Evolutionary conservation across 2,113 vertebrate genomes (phyloP), one percentile per base, ranked within the genome.

Genomic region (Zingel zingel): DNA sequence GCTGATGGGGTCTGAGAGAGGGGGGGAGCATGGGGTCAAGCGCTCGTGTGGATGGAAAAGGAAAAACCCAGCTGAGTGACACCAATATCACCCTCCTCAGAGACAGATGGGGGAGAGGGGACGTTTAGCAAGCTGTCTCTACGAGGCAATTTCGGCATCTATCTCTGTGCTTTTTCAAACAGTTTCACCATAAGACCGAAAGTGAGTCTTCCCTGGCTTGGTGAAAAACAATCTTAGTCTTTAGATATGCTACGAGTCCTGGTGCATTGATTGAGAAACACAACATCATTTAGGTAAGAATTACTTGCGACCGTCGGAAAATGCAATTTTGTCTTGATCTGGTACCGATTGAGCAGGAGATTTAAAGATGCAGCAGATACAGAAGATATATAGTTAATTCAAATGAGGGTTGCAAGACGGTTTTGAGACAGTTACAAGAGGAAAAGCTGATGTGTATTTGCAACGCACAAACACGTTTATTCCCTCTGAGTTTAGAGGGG

Each of bases 21-120:
- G 69, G 82, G 61, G 61, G 78, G 82, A 78, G 88, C 74, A 85
- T 16, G 54, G 83, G 85, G 91, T 92, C 89, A 91, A 86, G 70
- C 4, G 39, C 64, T 86, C 27, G 73, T 64, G 71, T 19, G 61
- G 68, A 78, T 63, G 70, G 80, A 83, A 70, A 72, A n/a, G 64
- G 48, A 72, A 79, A 86, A 81, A 89, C 43, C 74, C 74, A 82
- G 82, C 72, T 71, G 77, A 82, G 80, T 84, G 83, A 91, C 81
- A 89, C 67, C 75, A 88, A 74, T 74, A 43, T 74, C 64, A 54
- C 81, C 50, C 23, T 12, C 18, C 62, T 88, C 36, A 47, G 62
- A 81, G 69, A 81, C 82, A 81, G 51, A 70, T 71, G 81, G 72
- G 54, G 71, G 59, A 36, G 48, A 70, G 59, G 69, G 54, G 65